A percentile compares a stretch with the other conserved stretches of the same genome.
Evolutionary conservation across 1,140 invertebrate species (phyloP).

Genomic region (Euwallacea similis): DNA sequence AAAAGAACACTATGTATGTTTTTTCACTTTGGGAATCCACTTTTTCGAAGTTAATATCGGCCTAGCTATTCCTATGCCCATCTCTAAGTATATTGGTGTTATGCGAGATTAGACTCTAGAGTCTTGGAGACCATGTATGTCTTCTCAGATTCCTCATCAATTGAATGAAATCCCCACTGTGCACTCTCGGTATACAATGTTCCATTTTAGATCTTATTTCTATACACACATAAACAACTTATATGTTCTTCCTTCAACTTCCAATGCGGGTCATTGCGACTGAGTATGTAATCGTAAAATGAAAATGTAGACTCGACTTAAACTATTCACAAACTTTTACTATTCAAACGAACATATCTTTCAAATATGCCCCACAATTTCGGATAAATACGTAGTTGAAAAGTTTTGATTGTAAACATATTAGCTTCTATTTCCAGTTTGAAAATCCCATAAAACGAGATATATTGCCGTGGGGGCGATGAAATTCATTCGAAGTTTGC

Average conservation of each 20-base stretch:
- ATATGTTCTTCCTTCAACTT: not conserved
- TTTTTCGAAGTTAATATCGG: too few relatives aligned
- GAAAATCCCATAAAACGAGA: slow-evolving; percentile 9
- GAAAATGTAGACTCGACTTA: not conserved
- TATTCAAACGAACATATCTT: slow-evolving; percentile 7
- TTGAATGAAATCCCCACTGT: too few relatives aligned
- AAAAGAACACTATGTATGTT: too few relatives aligned
- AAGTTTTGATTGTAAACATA: slow-evolving; percentile 16
- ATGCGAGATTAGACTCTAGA: too few relatives aligned
- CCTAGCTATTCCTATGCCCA: too few relatives aligned
- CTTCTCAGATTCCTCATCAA: too few relatives aligned
- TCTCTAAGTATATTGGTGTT: too few relatives aligned
- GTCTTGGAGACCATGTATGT: too few relatives aligned
- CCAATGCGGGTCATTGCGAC: not conserved
- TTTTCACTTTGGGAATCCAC: too few relatives aligned
- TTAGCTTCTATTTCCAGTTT: slow-evolving; percentile 9
- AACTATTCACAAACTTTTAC: not conserved
- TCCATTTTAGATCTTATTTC: too few relatives aligned
- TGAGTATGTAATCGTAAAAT: slow-evolving; percentile 2
- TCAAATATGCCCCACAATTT: slow-evolving; percentile 12
- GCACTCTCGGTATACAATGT: too few relatives aligned
- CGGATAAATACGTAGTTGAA: slow-evolving; percentile 14
- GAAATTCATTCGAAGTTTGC: not conserved
- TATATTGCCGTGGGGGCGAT: slow-evolving; percentile 8
- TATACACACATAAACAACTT: not conserved